These are phyloP conservation scores for Drosophila lutescens DNA, from an alignment of 2,888 invertebrate genomes.

Conservation along the genomic window DNA sequence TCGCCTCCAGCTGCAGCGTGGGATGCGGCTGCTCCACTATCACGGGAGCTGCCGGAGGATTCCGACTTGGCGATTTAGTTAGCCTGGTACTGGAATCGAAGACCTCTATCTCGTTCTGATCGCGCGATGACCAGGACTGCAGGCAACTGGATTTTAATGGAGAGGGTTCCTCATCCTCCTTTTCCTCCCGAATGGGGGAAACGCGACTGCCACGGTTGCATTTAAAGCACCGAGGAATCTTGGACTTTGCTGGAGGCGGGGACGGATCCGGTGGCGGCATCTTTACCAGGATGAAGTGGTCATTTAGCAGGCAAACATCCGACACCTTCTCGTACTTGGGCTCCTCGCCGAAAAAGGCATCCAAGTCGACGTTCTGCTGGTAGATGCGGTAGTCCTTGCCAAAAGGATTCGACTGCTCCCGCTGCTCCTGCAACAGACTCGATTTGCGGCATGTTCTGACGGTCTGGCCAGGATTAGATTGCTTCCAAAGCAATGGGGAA, in stretches of 20 bases:
- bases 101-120: conserved; percentile 13
- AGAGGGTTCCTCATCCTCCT: conserved; percentile 33
- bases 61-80: background rate
- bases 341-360: conserved; percentile 70
- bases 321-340: conserved; percentile 70
- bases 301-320: conserved; percentile 80
- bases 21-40: conserved; percentile 54
- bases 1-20: conserved; percentile 51
- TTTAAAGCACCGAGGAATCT: conserved; percentile 60
- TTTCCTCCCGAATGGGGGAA: conserved; percentile 65
- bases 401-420: conserved; percentile 19
- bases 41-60: conserved; percentile 12
- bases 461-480: background rate
- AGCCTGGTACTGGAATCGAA: conserved; percentile 16
- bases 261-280: conserved; percentile 57
- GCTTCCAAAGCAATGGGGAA: conserved; percentile 15
- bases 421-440: conserved; percentile 24
- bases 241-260: conserved; percentile 28
- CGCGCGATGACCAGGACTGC: conserved; percentile 35
- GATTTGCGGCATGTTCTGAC: conserved; percentile 7
- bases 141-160: background rate
- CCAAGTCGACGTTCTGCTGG: conserved; percentile 68
- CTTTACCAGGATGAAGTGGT: conserved; percentile 82
- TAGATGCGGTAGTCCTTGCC: conserved; percentile 68
- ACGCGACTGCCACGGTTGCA: conserved; percentile 67